phyloP scores from a whole-genome alignment of 1,140 invertebrate genomes.

The Drosophila rufa region DNA sequence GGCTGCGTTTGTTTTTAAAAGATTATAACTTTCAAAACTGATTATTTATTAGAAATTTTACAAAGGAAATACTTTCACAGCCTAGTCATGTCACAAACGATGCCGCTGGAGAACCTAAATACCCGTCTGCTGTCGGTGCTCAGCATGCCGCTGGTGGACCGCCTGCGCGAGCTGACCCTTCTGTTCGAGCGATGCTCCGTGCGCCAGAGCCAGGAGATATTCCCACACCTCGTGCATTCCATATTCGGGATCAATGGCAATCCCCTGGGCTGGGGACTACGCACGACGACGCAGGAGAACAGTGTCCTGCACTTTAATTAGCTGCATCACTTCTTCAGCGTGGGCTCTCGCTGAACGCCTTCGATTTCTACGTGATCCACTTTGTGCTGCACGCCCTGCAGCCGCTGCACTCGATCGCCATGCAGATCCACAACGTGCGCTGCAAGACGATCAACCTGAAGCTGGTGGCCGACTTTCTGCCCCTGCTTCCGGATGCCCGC shows the following conservation, averaged over 20 bases:
- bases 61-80: not conserved
- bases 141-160: slow-evolving; percentile 59
- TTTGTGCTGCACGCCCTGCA: slow-evolving; percentile 92
- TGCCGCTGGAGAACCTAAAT: slow-evolving; percentile 65
- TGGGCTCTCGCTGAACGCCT: slow-evolving; percentile 93
- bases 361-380: slow-evolving; percentile 96
- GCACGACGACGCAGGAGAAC: slow-evolving; percentile 88
- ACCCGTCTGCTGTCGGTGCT: slow-evolving; percentile 66
- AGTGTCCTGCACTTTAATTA: slow-evolving; percentile 89
- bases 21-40: not conserved
- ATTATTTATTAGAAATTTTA: slow-evolving; percentile 5
- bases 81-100: slow-evolving; percentile 38
- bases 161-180: slow-evolving; percentile 49
- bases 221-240: slow-evolving; percentile 90
- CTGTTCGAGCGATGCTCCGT: slow-evolving; percentile 72
- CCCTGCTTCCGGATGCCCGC: slow-evolving; percentile 89
- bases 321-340: slow-evolving; percentile 91
- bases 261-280: slow-evolving; percentile 90
- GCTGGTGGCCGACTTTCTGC: slow-evolving; percentile 94
- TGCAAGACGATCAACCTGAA: slow-evolving; percentile 92
- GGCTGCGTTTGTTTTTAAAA: slow-evolving; percentile 16
- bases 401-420: slow-evolving; percentile 85
- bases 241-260: slow-evolving; percentile 89
- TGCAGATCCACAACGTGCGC: slow-evolving; percentile 85
- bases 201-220: slow-evolving; percentile 90